A percentile compares a stretch with the other conserved stretches of the same genome.
These are phyloP conservation scores for Neuroscelio doddi DNA, from an alignment of 2,888 invertebrate genomes.

Conservation along the genomic window DNA sequence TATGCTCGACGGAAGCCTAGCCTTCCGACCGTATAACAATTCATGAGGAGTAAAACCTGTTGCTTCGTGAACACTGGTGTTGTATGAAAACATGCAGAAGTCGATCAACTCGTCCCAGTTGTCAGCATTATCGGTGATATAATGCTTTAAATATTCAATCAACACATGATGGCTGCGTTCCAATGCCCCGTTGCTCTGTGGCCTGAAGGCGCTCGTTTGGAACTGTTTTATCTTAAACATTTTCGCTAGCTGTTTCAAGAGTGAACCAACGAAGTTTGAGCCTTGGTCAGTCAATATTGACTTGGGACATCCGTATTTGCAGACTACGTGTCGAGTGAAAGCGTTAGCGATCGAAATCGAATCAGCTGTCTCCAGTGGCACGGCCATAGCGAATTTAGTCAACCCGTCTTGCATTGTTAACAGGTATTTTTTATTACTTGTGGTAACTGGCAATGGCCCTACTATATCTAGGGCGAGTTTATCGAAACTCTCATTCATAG, in stretches of 20 bases:
- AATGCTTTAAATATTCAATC: too few relatives aligned
- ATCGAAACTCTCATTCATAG: background rate
- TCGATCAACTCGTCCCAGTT: conserved; percentile 1
- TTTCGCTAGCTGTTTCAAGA: conserved; percentile 13
- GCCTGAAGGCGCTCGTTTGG: too few relatives aligned
- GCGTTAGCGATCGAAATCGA: conserved; percentile 18
- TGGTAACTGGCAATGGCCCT: background rate
- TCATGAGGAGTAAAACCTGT: conserved; percentile 26
- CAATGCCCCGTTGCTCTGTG: too few relatives aligned
- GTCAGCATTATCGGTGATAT: conserved; percentile 1
- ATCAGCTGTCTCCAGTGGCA: conserved; percentile 6
- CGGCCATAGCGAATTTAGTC: conserved; percentile 3
- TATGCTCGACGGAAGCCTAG: conserved; percentile 5
- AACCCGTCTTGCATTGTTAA: too few relatives aligned
- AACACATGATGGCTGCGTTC: conserved; percentile 22
- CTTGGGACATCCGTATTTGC: conserved; percentile 18
- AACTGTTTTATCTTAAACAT: too few relatives aligned
- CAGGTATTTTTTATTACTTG: background rate
- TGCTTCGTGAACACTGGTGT: conserved; percentile 1
- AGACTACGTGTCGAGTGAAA: conserved; percentile 7
- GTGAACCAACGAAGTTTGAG: conserved; percentile 11
- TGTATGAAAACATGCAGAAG: too few relatives aligned
- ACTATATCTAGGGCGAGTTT: conserved; percentile 5
- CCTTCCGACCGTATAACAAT: conserved; percentile 16
- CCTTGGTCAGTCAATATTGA: conserved; percentile 13